Evolutionary conservation across 2,113 vertebrate genomes (phyloP).

Genomic region (Mus musculus): DNA sequence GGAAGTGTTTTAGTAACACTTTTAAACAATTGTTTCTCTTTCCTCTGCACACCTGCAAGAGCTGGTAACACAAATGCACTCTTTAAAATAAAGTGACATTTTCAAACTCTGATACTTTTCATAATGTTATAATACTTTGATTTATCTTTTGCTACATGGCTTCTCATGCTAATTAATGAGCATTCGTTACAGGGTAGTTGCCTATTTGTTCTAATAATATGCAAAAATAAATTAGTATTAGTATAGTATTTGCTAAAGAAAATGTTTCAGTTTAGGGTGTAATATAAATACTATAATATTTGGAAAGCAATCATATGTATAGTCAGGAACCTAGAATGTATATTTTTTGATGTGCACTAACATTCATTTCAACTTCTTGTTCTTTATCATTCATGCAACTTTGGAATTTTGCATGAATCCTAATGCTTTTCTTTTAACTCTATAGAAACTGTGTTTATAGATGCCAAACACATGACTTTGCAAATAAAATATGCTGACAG

Average conservation of each 20-base stretch:
- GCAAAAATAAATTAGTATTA: conserved; percentile 41
- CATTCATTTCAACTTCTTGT: not conserved
- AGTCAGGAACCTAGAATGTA: not conserved
- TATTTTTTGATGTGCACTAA: not conserved
- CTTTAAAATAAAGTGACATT: not conserved
- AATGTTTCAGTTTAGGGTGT: not conserved
- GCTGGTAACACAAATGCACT: not conserved
- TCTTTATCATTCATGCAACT: not conserved
- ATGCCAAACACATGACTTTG: not conserved
- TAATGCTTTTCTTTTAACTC: not conserved
- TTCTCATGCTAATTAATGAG: conserved; percentile 42
- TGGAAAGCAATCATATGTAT: not conserved
- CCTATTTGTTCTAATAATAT: conserved; percentile 29
- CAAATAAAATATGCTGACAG: not conserved
- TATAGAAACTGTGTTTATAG: not conserved
- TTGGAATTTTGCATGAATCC: not conserved
- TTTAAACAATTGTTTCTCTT: not conserved
- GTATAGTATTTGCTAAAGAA: conserved; percentile 10
- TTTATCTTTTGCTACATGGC: not conserved
- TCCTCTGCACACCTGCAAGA: not conserved
- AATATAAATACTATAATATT: conserved; percentile 57
- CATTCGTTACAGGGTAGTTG: not conserved
- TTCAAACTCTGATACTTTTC: not conserved
- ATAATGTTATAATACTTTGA: not conserved
- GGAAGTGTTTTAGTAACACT: not conserved